Percentiles rank a stretch among this genome's conserved stretches.
These are phyloP conservation scores for Belonocnema kinseyi DNA, from an alignment of 1,140 invertebrate species.

Conservation along the genomic window DNA sequence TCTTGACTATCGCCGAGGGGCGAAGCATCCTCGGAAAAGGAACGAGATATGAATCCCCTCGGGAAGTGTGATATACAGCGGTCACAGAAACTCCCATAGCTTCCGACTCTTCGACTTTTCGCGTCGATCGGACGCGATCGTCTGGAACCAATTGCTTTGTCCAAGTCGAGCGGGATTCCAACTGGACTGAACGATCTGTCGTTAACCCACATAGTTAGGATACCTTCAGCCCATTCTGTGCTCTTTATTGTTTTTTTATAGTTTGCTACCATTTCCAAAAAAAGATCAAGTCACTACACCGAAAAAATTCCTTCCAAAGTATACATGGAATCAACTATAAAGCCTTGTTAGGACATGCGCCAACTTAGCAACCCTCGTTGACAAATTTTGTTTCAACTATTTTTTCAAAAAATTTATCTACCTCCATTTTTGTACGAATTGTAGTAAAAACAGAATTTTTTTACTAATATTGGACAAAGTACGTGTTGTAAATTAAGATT, in stretches of 20 bases:
- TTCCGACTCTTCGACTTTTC: conserved; percentile 20
- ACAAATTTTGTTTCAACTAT: too few relatives aligned
- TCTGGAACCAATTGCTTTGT: conserved; percentile 45
- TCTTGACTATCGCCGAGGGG: conserved; percentile 8
- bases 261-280: neutral
- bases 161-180: conserved; percentile 42
- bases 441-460: too few relatives aligned
- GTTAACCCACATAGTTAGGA: conserved; percentile 5
- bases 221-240: neutral
- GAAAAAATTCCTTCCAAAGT: too few relatives aligned
- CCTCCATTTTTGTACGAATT: too few relatives aligned
- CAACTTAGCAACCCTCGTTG: too few relatives aligned
- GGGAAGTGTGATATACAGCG: conserved; percentile 15
- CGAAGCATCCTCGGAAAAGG: conserved; percentile 5
- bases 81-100: neutral
- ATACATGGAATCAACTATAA: too few relatives aligned
- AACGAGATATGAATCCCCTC: conserved; percentile 13
- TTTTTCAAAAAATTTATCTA: too few relatives aligned
- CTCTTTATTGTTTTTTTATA: neutral
- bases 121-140: conserved; percentile 40
- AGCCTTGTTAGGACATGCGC: too few relatives aligned
- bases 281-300: too few relatives aligned
- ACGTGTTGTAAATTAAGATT: too few relatives aligned
- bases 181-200: conserved; percentile 1
- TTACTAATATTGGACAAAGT: too few relatives aligned